Conservation (phyloP, 2,113 vertebrate genomes). For the Syngnathus floridae region DNA sequence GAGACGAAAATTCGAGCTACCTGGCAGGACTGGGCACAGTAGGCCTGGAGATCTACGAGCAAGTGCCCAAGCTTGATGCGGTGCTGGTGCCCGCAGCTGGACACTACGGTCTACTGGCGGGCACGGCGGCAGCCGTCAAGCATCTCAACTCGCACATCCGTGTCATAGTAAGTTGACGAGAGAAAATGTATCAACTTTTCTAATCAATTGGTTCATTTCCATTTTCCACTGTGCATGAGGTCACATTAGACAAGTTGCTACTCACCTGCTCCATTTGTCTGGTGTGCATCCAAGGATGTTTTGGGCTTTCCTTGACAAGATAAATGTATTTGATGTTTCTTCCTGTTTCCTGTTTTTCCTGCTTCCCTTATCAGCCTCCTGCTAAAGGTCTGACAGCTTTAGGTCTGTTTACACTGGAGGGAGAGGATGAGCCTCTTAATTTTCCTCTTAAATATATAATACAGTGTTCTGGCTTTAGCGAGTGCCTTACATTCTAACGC, state of each 20-base stretch:
- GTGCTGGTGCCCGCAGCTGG: constrained; percentile 81
- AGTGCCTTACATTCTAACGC: not conserved
- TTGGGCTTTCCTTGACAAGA: constrained; percentile 14
- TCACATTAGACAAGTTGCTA: not conserved
- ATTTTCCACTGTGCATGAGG: constrained; percentile 9
- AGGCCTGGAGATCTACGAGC: constrained; percentile 83
- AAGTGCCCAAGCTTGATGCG: constrained; percentile 80
- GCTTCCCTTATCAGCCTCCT: constrained; percentile 5
- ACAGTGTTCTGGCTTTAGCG: not conserved
- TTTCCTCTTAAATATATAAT: not conserved
- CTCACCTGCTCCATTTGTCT: constrained; percentile 2
- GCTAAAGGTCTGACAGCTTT: constrained; percentile 11
- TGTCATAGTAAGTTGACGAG: constrained; percentile 76
- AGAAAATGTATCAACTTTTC: not conserved
- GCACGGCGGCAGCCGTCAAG: constrained; percentile 81
- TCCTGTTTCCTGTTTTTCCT: not conserved
- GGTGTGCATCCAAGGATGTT: constrained; percentile 3
- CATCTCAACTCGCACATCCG: constrained; percentile 77
- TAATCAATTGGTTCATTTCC: not conserved
- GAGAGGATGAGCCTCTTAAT: constrained; percentile 4
- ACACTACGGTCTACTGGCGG: constrained; percentile 78
- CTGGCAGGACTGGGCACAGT: constrained; percentile 84
- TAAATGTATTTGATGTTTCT: constrained; percentile 19
- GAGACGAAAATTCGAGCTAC: constrained; percentile 76
- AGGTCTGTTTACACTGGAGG: constrained; percentile 21